Conservation (phyloP, 2,113 vertebrate species). For the Oriolus oriolus region DNA sequence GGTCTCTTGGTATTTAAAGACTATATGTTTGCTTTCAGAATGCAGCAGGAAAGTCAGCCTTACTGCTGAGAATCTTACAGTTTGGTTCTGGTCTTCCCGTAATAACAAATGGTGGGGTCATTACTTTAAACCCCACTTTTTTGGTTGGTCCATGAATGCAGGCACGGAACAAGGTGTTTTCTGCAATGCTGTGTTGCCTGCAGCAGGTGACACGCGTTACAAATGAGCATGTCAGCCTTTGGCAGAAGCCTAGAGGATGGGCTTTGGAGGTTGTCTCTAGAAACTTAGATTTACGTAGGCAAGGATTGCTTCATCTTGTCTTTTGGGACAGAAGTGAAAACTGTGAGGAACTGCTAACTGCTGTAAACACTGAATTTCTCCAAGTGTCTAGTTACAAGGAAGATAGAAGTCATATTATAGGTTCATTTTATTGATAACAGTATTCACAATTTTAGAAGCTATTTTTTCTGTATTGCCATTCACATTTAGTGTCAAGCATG, state of each 20-base stretch:
- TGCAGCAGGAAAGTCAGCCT: neutral
- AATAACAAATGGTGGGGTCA: rapidly evolving
- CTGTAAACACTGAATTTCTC: neutral
- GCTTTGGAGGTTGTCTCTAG: neutral
- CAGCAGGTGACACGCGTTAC: neutral
- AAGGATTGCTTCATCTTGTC: neutral
- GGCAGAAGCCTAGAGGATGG: neutral
- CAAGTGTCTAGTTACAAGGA: neutral
- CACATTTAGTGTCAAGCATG: neutral
- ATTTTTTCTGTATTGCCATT: neutral
- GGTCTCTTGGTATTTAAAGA: neutral
- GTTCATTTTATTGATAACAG: neutral
- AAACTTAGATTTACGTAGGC: neutral
- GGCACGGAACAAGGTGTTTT: neutral
- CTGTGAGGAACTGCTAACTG: neutral
- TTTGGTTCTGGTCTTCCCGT: neutral
- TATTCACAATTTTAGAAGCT: neutral
- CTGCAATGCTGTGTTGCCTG: neutral
- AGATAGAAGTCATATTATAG: neutral
- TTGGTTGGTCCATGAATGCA: neutral
- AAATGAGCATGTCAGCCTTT: neutral
- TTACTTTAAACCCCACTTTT: neutral
- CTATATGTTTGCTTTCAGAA: neutral
- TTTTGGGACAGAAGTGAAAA: neutral
- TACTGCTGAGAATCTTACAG: neutral